Base-by-base conservation (phyloP, 2,113 vertebrate species). In the Nannospalax galili region DNA sequence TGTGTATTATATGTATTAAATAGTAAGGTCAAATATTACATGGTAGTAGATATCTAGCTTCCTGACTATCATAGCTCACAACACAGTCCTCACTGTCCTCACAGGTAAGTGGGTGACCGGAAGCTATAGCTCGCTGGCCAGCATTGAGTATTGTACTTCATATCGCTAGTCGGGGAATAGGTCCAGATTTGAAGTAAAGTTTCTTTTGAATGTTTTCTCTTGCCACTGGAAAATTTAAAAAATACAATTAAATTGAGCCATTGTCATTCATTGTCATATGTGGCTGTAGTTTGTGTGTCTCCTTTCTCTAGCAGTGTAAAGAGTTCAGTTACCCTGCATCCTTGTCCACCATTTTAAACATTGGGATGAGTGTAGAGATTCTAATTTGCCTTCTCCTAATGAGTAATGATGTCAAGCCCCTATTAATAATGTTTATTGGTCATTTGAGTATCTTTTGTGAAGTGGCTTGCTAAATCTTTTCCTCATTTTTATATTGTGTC, bases 371-470 rank as follows among this genome's bases (percentile, higher is more conserved):
- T 69, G 48, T 73, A 62, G 26, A 72, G 56, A 45, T 86, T 90
- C 95, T 92, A 84, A 77, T 82, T 86, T 95, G 67, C 17, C 78
- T 95, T 73, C 1, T 14, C 75, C 70, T n/a, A n/a, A 28, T 72
- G 70, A 72, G 14, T 88, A 80, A 20, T 37, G 28, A 42, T 91
- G 10, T 92, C 65, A 94, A 77, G 26, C 3, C 7, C 56, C 40
- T 90, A 79, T 77, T 52, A 60, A 40, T 91, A 64, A n/a, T n/a
- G n/a, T n/a, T n/a, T n/a, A n/a, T n/a, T n/a, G n/a, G n/a, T n/a
- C n/a, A n/a, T n/a, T n/a, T n/a, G n/a, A n/a, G n/a, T n/a, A n/a
- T n/a, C n/a, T n/a, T n/a, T n/a, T n/a, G n/a, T n/a, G n/a, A n/a
- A n/a, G n/a, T n/a, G n/a, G n/a, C n/a, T n/a, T n/a, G n/a, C n/a